These are phyloP conservation scores for Stylophora pistillata DNA, from an alignment of 64 coral and sea anemone genomes.

Conservation along the genomic window DNA sequence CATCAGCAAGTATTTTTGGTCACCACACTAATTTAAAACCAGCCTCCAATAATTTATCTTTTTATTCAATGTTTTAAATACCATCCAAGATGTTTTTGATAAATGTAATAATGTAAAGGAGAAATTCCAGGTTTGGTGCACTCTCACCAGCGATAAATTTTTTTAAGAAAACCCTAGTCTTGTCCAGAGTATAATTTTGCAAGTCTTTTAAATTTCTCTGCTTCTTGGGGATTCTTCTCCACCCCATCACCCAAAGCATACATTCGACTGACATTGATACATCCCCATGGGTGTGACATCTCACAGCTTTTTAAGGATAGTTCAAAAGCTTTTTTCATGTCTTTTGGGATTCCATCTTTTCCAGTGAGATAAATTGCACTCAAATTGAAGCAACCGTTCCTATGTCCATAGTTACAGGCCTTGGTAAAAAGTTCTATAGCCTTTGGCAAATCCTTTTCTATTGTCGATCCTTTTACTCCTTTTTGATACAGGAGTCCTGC, in stretches of 20 bases:
- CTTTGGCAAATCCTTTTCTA: slow-evolving; percentile 81
- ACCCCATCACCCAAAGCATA: slow-evolving; percentile 92
- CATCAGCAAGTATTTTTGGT: too few relatives aligned
- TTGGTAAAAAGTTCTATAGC: slow-evolving; percentile 79
- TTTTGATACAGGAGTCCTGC: slow-evolving; percentile 96
- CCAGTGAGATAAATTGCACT: slow-evolving; percentile 90
- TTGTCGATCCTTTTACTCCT: slow-evolving; percentile 70
- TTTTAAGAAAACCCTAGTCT: neutral
- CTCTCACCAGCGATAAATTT: neutral
- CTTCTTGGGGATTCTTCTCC: slow-evolving; percentile 71
- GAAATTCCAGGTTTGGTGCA: too few relatives aligned
- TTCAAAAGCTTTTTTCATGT: slow-evolving; percentile 91
- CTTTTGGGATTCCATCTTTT: slow-evolving; percentile 78
- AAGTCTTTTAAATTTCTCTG: slow-evolving; percentile 78
- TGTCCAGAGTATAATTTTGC: slow-evolving; percentile 72
- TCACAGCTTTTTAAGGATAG: slow-evolving; percentile 89
- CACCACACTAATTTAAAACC: too few relatives aligned
- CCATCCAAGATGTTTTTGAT: too few relatives aligned
- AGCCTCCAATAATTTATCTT: too few relatives aligned
- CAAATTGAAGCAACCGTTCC: slow-evolving; percentile 95
- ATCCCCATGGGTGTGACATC: slow-evolving; percentile 91
- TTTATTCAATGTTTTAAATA: too few relatives aligned
- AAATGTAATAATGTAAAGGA: too few relatives aligned
- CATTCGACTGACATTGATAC: slow-evolving; percentile 91
- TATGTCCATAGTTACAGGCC: slow-evolving; percentile 71